Evolutionary conservation across 2,888 invertebrate genomes (phyloP).

Genomic region (Uloborus plumipes): DNA sequence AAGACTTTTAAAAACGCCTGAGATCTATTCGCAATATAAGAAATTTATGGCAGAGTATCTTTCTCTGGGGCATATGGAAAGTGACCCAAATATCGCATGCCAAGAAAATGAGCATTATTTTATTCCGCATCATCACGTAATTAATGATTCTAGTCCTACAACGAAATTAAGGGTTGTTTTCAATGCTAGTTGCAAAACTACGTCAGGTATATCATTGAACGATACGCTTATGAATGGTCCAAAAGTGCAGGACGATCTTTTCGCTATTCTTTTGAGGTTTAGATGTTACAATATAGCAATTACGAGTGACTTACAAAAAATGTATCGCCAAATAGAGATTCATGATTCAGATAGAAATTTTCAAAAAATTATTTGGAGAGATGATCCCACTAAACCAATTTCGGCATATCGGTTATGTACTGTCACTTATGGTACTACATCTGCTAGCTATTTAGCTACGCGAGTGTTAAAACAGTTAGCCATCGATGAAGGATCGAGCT

Average conservation of each 20-base stretch:
- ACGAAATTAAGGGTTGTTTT: conserved; percentile 2
- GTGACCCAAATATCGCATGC: too few relatives aligned
- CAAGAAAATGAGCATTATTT: too few relatives aligned
- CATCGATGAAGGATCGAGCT: background rate
- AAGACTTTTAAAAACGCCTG: too few relatives aligned
- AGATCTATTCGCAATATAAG: background rate
- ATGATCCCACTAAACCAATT: conserved; percentile 2
- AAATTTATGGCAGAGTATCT: background rate
- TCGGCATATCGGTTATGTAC: background rate
- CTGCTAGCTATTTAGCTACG: background rate
- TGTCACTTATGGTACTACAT: conserved; percentile 20
- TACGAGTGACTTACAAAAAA: conserved; percentile 6
- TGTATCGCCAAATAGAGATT: conserved; percentile 24
- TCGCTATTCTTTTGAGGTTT: background rate
- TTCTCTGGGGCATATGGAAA: too few relatives aligned
- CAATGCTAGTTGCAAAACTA: background rate
- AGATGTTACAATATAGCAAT: background rate
- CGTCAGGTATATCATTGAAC: background rate
- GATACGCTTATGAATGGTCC: conserved; percentile 1
- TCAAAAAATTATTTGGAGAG: conserved; percentile 12
- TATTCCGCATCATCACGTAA: background rate
- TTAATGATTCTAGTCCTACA: background rate
- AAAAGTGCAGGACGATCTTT: background rate
- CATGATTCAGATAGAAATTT: background rate
- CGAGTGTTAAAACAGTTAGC: background rate